Percentiles rank a stretch among this genome's conserved stretches.
Evolutionary conservation across 2,113 vertebrate species (phyloP).

Genomic region (Nanorana parkeri): DNA sequence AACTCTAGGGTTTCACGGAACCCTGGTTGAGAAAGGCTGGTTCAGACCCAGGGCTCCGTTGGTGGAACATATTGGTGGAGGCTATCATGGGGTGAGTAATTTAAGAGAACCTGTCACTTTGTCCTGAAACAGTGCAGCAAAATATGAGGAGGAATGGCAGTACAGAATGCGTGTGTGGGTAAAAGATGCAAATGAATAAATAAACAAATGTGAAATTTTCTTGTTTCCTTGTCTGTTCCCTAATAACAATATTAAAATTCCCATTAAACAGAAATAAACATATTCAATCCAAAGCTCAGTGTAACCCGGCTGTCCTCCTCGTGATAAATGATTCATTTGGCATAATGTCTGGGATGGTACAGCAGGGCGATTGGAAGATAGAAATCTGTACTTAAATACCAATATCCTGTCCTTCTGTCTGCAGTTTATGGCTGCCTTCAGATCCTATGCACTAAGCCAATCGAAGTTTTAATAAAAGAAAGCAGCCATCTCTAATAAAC

Average conservation of each 20-base stretch:
- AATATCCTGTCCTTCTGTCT: conserved; percentile 84
- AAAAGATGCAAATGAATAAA: background rate
- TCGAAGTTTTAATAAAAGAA: conserved; percentile 90
- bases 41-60: too few relatives aligned
- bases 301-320: conserved; percentile 67
- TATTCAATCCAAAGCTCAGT: conserved; percentile 69
- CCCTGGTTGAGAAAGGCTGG: too few relatives aligned
- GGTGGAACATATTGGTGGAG: too few relatives aligned
- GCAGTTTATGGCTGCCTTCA: conserved; percentile 83
- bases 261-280: conserved; percentile 62
- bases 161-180: too few relatives aligned
- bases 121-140: too few relatives aligned
- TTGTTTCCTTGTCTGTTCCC: background rate
- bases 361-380: conserved; percentile 76
- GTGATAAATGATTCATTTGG: conserved; percentile 67
- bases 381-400: conserved; percentile 81
- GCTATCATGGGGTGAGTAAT: too few relatives aligned
- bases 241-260: conserved; percentile 14
- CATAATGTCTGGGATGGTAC: conserved; percentile 73
- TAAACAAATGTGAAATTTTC: background rate
- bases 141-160: too few relatives aligned
- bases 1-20: too few relatives aligned
- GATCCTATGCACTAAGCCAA: conserved; percentile 85
- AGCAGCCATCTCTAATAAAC: conserved; percentile 89
- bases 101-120: too few relatives aligned